These are phyloP conservation scores for Salticus scenicus DNA, from an alignment of 2,888 invertebrate genomes.

Conservation along the genomic window DNA sequence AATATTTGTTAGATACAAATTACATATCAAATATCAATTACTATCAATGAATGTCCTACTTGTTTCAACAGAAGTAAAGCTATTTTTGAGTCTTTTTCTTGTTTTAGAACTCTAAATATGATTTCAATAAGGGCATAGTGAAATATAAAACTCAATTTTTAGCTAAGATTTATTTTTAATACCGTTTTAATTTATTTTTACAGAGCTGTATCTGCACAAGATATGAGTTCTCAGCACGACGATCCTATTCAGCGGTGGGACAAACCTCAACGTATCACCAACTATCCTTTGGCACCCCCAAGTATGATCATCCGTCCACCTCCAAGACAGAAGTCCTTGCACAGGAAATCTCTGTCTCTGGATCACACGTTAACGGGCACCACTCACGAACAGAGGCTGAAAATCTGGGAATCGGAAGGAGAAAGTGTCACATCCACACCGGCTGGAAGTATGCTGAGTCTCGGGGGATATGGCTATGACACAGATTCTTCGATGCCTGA, in stretches of 20 bases:
- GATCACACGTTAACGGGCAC: slow-evolving; percentile 80
- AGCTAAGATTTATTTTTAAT: no score
- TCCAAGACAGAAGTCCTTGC: slow-evolving; percentile 76
- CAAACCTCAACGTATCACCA: slow-evolving; percentile 71
- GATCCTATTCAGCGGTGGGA: slow-evolving; percentile 65
- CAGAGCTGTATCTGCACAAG: slow-evolving; percentile 68
- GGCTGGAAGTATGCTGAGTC: slow-evolving; percentile 64
- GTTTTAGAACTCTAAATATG: no score
- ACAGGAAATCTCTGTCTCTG: slow-evolving; percentile 83
- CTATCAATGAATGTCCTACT: no score
- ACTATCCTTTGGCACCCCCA: slow-evolving; percentile 71
- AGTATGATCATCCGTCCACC: slow-evolving; percentile 72
- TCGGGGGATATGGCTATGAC: slow-evolving; percentile 69
- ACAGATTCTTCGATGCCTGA: slow-evolving; percentile 70
- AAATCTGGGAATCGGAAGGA: slow-evolving; percentile 87
- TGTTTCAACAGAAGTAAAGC: no score
- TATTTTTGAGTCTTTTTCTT: no score
- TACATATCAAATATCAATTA: no score
- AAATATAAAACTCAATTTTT: no score
- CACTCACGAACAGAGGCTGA: slow-evolving; percentile 77
- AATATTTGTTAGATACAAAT: no score
- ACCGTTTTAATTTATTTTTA: background rate
- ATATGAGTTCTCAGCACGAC: slow-evolving; percentile 41
- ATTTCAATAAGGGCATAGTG: no score
- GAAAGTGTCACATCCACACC: slow-evolving; percentile 73